Evolutionary conservation across 1,140 invertebrate genomes (phyloP), one percentile per base, ranked within the genome.

Genomic region (Bombus picipes): DNA sequence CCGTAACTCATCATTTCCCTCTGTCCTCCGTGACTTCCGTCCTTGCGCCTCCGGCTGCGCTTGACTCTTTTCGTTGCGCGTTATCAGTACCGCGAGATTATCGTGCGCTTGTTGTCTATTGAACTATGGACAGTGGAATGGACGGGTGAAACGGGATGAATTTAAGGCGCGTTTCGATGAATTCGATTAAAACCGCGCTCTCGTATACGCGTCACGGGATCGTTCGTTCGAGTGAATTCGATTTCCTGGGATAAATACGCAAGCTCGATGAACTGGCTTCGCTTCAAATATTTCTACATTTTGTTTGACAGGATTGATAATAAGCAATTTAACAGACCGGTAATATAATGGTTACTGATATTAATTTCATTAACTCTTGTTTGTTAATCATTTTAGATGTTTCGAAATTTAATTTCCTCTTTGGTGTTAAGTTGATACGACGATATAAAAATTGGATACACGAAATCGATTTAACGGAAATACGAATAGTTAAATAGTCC

Each of bases 1-100:
- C 59, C 86, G 86, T 89, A 89, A 88, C 86, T 85, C 83, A 85
- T 88, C 86, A 85, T 85, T 85, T 75, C 62, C 47, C 85, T 18
- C 75, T 87, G 75, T 82, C 81, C 71, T 80, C 77, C 71, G 79
- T 75, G 84, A 81, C 71, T 85, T 81, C 57, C 70, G 79, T 80
- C 34, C 47, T 70, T 32, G 43, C 65, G 34, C 43, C 34, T 80
- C 65, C 78, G 78, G 39, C 9, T 18, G 62, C 43, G 12, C 1
- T 59, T 22, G 37, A 34, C 66, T 43, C 47, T 57, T 37, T 37
- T 28, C 47, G 9, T n/a, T 25, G 32, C 57, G 72, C 39, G 74
- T 72, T 83, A 68, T 72, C 86, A 18, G 37, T 39, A 39, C 10
- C 53, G 34, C 76, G 12, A 41, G 66, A 59, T 84, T 79, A 79